Evolutionary conservation across 2,797 vertebrate species (phyloP), one percentile per base, ranked within the genome.

Genomic region (Pogonophryne albipinna): DNA sequence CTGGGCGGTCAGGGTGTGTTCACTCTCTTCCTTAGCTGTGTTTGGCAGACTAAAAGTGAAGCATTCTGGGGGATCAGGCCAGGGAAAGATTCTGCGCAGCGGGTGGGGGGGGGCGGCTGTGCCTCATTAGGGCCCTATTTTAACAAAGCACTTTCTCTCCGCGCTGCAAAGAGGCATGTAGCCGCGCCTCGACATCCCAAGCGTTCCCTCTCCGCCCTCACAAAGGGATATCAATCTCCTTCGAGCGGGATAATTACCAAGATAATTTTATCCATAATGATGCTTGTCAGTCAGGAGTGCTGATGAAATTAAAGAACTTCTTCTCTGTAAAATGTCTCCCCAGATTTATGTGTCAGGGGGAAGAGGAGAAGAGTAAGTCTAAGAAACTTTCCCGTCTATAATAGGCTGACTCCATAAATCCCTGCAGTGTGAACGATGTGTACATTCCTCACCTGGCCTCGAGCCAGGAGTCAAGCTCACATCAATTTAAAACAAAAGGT

Each of bases 191-290:
- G 2, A 83, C 66, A 84, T 83, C 83, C 71, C 79, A 74, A 73
- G 79, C 83, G 77, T 79, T 71, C 52, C 80, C 82, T 80, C 75
- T 82, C 75, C 75, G 74, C 76, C 84, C 85, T 83, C 86, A 91
- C 91, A 91, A 87, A 91, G 90, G 89, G 86, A 93, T 89, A 95
- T 94, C 88, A 94, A 95, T 94, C 92, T 94, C 89, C 87, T 87
- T 85, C 90, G 84, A 89, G 91, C 89, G 88, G 91, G 91, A 94
- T 94, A 95, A 95, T 95, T 95, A 95, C 86, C 73, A 42, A 90
- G 94, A 94, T 95, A 93, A 95, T 95, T 95, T 94, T 94, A 94
- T 93, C 93, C 91, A 67, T 95, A 95, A 95, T 90, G 94, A 94
- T 94, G 87, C 93, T 92, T 93, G 94, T 95, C 94, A 94, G 89